phyloP scores from a whole-genome alignment of 2,113 vertebrate genomes.

The Gobio gobio region DNA sequence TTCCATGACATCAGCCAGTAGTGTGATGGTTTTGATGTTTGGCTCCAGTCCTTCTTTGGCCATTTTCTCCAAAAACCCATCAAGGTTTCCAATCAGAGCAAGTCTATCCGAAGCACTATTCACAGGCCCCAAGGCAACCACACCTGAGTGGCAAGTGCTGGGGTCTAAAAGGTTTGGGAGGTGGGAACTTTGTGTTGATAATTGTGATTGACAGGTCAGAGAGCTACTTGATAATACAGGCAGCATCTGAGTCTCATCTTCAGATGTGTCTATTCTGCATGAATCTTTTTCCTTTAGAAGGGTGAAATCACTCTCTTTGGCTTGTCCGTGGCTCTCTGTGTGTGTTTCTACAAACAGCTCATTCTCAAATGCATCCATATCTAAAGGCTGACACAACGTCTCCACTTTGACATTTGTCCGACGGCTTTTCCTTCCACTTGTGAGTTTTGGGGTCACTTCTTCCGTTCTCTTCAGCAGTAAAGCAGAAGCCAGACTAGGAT shows the following conservation, averaged over 20 bases:
- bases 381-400: constrained; percentile 53
- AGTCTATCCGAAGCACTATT: constrained; percentile 74
- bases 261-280: not conserved
- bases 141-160: not conserved
- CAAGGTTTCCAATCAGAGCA: constrained; percentile 84
- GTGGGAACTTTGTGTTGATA: not conserved
- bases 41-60: constrained; percentile 73
- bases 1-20: constrained; percentile 84
- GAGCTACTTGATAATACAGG: not conserved
- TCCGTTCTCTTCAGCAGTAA: constrained; percentile 73
- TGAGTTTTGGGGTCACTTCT: constrained; percentile 41
- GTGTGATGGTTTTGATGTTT: constrained; percentile 83
- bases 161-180: constrained; percentile 83
- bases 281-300: not conserved
- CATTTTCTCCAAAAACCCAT: constrained; percentile 89
- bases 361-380: constrained; percentile 80
- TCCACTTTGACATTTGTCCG: constrained; percentile 41
- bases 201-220: not conserved
- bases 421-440: not conserved
- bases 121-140: constrained; percentile 81
- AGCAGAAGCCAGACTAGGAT: constrained; percentile 71
- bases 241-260: constrained; percentile 18
- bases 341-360: constrained; percentile 72
- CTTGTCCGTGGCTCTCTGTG: not conserved
- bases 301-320: not conserved